Evolutionary conservation across 2,113 vertebrate genomes (phyloP), one percentile per base, ranked within the genome.

Genomic region (Cavia aperea): DNA sequence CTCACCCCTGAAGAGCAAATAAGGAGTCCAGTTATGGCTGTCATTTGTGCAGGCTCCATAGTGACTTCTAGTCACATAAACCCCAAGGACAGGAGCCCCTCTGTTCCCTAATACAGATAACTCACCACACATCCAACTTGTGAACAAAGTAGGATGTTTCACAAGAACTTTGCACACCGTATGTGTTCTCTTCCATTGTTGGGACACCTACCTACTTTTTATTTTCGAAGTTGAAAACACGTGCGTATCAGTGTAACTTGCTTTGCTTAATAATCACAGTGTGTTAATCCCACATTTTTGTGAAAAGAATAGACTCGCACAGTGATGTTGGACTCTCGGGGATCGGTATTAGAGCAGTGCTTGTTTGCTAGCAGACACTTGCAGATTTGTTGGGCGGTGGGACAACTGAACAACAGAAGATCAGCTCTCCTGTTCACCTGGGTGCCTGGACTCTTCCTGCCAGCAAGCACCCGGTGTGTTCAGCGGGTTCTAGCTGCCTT

Each of bases 201-300:
- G 58, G 39, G 75, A 91, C 84, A 75, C 39, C 23, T 16, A 31
- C 43, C 5, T 16, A 31, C 43, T 4, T 29, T 58, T 95, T 92
- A 31, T 86, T 86, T 88, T 94, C 83, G 51, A 86, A 39, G 66
- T 4, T 54, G 39, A 75, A 56, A 86, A 70, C 8, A 10, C n/a
- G 75, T 23, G 88, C 51, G 58, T 58, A 6, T 49, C 26, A 33
- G 16, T 46, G 4, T 36, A 66, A 39, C 31, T 82, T 46, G 23
- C 46, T 95, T 75, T 66, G 85, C 36, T 75, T 93, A 65, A 84
- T 70, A 19, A 66, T 89, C 16, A 65, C 43, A 81, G 33, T 86
- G 83, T 31, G 8, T 89, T 63, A 81, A 66, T 90, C 77, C 73
- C 36, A 54, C 54, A 63, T 81, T 54, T 43, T 31, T 77, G 51